Evolutionary conservation across 92 coral and sea anemone genomes (phyloP).

Genomic region (Actinernus sp.): DNA sequence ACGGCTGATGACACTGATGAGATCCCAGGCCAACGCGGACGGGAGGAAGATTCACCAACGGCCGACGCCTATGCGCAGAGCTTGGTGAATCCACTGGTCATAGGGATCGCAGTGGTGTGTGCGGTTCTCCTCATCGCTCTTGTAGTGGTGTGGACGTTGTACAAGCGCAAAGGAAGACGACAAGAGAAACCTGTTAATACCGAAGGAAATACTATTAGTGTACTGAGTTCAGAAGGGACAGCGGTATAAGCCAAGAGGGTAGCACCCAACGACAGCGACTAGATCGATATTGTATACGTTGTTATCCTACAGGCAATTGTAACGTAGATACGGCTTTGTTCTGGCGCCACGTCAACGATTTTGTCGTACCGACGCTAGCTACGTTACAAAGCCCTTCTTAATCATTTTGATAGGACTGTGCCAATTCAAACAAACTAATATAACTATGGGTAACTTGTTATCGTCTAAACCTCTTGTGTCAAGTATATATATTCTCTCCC

Average conservation of each 20-base stretch:
- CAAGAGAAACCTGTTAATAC: slow-evolving; percentile 38
- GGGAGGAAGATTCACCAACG: slow-evolving; percentile 4
- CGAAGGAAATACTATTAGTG: background rate
- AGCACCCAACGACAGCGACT: no score
- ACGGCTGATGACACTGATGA: slow-evolving; percentile 32
- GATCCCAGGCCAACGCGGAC: background rate
- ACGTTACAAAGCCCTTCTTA: no score
- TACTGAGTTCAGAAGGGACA: slow-evolving; percentile 7
- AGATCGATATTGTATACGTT: no score
- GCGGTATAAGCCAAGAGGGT: slow-evolving; percentile 34
- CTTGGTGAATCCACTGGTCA: slow-evolving; percentile 90
- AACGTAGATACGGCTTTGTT: no score
- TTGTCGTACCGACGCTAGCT: no score
- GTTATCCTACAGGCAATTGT: no score
- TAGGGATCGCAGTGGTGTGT: slow-evolving; percentile 89
- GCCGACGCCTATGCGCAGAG: slow-evolving; percentile 31
- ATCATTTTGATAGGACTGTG: no score
- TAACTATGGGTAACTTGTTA: no score
- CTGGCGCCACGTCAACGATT: no score
- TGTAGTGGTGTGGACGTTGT: slow-evolving; percentile 79
- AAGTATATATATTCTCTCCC: no score
- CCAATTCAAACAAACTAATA: no score
- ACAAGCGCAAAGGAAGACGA: slow-evolving; percentile 73
- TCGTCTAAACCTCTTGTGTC: no score
- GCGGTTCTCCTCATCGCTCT: slow-evolving; percentile 70